These are phyloP conservation scores for Microplitis demolitor DNA, from an alignment of 1,140 invertebrate species.

Conservation along the genomic window DNA sequence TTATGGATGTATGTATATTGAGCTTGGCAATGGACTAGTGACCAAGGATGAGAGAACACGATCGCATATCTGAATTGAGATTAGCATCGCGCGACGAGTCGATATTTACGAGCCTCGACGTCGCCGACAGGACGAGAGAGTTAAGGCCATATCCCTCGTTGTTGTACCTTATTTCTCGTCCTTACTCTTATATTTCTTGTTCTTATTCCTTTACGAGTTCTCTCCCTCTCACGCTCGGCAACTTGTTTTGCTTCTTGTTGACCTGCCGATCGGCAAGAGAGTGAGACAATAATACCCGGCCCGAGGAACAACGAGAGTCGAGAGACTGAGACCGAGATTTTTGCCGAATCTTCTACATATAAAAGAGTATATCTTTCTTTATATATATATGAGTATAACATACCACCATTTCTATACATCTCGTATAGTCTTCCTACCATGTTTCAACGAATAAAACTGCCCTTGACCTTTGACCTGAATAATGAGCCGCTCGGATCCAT, in stretches of 20 bases:
- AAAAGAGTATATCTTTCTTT: no score
- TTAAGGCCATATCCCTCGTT: constrained; percentile 23
- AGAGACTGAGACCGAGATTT: neutral
- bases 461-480: constrained; percentile 56
- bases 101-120: constrained; percentile 42
- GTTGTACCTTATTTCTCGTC: constrained; percentile 12
- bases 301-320: neutral
- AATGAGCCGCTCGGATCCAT: constrained; percentile 53
- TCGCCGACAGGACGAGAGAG: constrained; percentile 29
- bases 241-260: constrained; percentile 4
- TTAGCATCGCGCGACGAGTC: constrained; percentile 48
- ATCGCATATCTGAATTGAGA: constrained; percentile 52
- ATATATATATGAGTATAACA: no score
- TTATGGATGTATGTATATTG: no score
- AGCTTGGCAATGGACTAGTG: neutral
- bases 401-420: no score
- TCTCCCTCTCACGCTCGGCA: neutral
- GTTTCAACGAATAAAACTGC: constrained; percentile 49
- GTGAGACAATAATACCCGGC: neutral
- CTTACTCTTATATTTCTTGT: constrained; percentile 19
- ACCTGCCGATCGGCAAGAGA: neutral
- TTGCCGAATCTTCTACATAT: constrained; percentile 6
- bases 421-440: constrained; percentile 24
- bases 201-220: neutral
- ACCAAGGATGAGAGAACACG: constrained; percentile 8